Base-by-base conservation (phyloP, 2,113 vertebrate genomes). In the Chamaetylas fuelleborni region DNA sequence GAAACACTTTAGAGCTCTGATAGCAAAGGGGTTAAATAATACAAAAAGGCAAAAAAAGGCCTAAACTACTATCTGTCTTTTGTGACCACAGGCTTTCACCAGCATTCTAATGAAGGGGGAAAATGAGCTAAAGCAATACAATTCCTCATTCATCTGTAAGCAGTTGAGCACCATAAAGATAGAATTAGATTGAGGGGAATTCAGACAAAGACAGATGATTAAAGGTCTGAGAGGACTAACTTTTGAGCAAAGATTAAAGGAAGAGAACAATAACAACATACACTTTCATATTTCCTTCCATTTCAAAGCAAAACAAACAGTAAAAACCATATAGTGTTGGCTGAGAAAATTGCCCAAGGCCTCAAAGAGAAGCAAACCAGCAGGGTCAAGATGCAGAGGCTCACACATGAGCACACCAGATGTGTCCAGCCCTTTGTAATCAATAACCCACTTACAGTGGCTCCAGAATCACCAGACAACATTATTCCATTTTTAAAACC, bases 231-330 rank as follows among this genome's bases (percentile, higher is more conserved):
- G 43, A 61, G 50, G 34, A 89, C 69, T 93, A 92, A 93, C 65
- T 91, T 91, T 58, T 60, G 61, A 95, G 82, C 40, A 79, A 94
- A 96, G 95, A 96, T 95, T 93, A 96, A 97, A 96, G 95, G 76
- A 88, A 67, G 40, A 76, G 72, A 86, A 96, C 93, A 92, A 94
- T 74, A 95, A 85, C 62, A 90, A 79, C 50, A 57, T 45, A 57
- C 19, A 53, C 69, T 95, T 95, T 90, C 71, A 84, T 70, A 79
- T 36, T 53, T 73, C 65, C 60, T 94, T 82, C 87, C 76, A 73
- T 83, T 88, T 95, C 87, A 81, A 80, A 92, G 89, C 36, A 83
- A 93, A 91, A 73, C 57, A 96, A 91, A 85, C 78, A 93, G 48
- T 90, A 94, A 79, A 70, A 80, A 57, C 40, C 25, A 66, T 45